Evolutionary conservation across 2,797 vertebrate species (phyloP), one percentile per base, ranked within the genome.

Genomic region (Paramormyrops hopkinsi): DNA sequence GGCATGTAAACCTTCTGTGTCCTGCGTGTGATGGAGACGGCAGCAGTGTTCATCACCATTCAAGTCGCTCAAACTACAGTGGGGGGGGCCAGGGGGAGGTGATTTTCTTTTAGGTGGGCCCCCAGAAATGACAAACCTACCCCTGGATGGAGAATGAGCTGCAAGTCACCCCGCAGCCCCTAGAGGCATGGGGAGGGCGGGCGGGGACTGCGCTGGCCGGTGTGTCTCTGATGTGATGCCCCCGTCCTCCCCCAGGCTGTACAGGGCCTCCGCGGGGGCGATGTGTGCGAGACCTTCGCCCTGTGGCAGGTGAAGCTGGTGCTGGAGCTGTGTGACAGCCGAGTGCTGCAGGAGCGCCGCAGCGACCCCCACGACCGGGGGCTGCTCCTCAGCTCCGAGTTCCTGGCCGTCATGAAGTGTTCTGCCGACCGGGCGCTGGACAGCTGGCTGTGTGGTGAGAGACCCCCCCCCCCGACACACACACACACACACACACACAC

Each of bases 291-390:
- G 93, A 99, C 98, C 0, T 99, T 98, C 73, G 96, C 97, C 44
- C 94, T 99, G 90, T 98, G 98, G 97, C 98, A 99, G 95, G 96
- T 99, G 91, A 98, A 97, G 89, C 94, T 99, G 93, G 97, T 99
- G 89, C 94, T 99, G 91, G 98, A 99, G 83, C 94, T 99, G 91
- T 99, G 98, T 92, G 97, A 97, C 91, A 97, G 97, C 90, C 92
- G 96, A 76, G 95, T 96, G 91, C 96, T 97, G 89, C 96, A 96
- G 91, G 96, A 96, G 44, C 94, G 95, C 48, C 94, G 95, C 90
- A 90, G 92, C 90, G 91, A 91, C 92, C 93, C 93, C 83, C 86
- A 95, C 0, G 92, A 89, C 14, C 83, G 22, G 9, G 93, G 94
- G 0, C 96, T 98, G 44, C 96, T 99, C 89, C 97, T 99, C 93